These are phyloP conservation scores for Volucella bombylans DNA, from an alignment of 2,888 invertebrate species.

Conservation along the genomic window DNA sequence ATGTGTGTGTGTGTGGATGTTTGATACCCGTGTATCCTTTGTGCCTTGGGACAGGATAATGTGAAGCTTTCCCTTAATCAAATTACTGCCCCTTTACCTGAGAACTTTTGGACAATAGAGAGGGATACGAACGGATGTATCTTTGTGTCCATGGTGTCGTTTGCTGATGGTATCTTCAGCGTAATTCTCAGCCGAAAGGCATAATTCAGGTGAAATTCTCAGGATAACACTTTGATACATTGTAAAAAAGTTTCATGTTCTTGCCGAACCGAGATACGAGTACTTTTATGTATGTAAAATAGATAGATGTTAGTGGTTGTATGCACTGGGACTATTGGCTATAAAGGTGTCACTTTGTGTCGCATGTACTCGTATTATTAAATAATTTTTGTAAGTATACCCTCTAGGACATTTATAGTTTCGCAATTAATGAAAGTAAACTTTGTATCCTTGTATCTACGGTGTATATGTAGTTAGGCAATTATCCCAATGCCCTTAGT, in stretches of 20 bases:
- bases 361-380: neutral
- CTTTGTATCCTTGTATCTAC: neutral
- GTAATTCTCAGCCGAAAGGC: slow-evolving; percentile 53
- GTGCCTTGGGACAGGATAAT: slow-evolving; percentile 43
- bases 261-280: no score
- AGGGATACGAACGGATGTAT: no score
- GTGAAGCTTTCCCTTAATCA: slow-evolving; percentile 65
- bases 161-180: slow-evolving; percentile 54
- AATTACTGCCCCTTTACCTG: slow-evolving; percentile 45
- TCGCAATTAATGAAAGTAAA: neutral
- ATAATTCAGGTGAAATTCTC: slow-evolving; percentile 63
- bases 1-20: neutral
- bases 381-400: no score
- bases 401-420: slow-evolving; percentile 9
- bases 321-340: neutral
- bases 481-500: slow-evolving; percentile 14
- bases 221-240: slow-evolving; percentile 61
- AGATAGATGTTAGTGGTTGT: neutral
- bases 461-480: slow-evolving; percentile 18
- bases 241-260: slow-evolving; percentile 19
- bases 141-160: slow-evolving; percentile 22
- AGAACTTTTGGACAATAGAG: no score
- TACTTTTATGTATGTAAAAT: neutral
- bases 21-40: neutral
- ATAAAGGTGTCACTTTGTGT: slow-evolving; percentile 6